These are phyloP conservation scores for Anthopleura xanthogrammica DNA, from an alignment of 92 coral and sea anemone genomes.

Conservation along the genomic window DNA sequence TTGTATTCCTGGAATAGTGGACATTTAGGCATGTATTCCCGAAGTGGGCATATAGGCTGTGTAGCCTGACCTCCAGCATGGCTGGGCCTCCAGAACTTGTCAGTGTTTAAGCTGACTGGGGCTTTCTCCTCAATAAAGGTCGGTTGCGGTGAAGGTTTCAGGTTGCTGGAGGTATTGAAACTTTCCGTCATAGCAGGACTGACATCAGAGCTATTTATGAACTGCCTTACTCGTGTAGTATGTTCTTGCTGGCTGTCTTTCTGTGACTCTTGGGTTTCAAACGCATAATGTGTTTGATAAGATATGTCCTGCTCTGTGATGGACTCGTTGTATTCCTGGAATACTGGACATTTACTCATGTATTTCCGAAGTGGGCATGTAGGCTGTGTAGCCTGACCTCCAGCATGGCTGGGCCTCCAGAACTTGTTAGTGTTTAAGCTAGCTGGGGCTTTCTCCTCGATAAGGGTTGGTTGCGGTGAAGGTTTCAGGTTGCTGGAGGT, in stretches of 20 bases:
- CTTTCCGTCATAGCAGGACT: not conserved
- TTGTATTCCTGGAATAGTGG: not conserved
- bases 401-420: not conserved
- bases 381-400: not conserved
- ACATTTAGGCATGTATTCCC: not conserved
- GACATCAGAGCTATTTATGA: not conserved
- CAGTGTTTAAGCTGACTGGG: not conserved
- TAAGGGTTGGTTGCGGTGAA: not conserved
- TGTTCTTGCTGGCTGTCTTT: not conserved
- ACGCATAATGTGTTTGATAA: not conserved
- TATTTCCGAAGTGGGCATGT: not conserved
- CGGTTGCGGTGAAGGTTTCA: not conserved
- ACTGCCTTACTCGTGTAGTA: not conserved
- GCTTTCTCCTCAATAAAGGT: not conserved
- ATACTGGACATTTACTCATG: not conserved
- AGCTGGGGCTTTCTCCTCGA: not conserved
- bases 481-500: not conserved
- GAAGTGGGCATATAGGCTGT: not conserved
- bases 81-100: not conserved
- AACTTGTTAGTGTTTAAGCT: not conserved
- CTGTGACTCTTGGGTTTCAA: not conserved
- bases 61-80: not conserved
- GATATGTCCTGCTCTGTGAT: not conserved
- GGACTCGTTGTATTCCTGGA: not conserved
- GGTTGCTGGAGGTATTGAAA: not conserved